Base-by-base conservation (phyloP, 2,797 vertebrate species). In the Coregonus suidteri region DNA sequence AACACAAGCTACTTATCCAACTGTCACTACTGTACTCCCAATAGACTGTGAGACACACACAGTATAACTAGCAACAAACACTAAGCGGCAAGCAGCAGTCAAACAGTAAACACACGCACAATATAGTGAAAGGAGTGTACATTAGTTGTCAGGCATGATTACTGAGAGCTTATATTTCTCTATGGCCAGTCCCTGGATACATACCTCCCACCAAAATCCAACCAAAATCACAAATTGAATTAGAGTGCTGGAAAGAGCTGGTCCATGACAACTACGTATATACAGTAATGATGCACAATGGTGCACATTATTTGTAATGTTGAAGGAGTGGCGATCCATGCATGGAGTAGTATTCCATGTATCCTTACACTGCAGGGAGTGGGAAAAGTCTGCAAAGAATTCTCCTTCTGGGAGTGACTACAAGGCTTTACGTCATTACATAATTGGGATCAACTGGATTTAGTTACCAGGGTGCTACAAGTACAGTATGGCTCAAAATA, bases 391-490 rank as follows among this genome's bases (percentile, higher is more conserved):
- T 84, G 62, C 53, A 71, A 81, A 71, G 30, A 74, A 74, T 82
- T 62, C 73, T 67, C 78, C 30, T 78, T 80, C 82, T 69, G 71
- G 62, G 73, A 1, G 34, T 71, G 79, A 87, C 82, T 83, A 79
- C 78, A 64, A 77, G 74, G 79, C 78, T 86, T 83, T 83, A 86
- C 79, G 69, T 75, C 74, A 77, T 89, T 80, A 81, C 79, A 83
- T 79, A 78, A 88, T 13, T 83, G 84, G 69, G 86, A 84, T 91
- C 73, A 78, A 86, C 80, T 79, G 68, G 80, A 81, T 85, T 87
- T 87, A 74, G 84, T 87, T 85, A 82, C 81, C 81, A 81, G 4
- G 73, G 82, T 62, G 53, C 82, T 76, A 68, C 41, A 71, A 66
- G 76, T 77, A 83, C 59, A 78, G 75, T 75, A 69, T 35, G 34